phyloP scores from a whole-genome alignment of 2,797 vertebrate genomes.

The Hephaestus fuliginosus region DNA sequence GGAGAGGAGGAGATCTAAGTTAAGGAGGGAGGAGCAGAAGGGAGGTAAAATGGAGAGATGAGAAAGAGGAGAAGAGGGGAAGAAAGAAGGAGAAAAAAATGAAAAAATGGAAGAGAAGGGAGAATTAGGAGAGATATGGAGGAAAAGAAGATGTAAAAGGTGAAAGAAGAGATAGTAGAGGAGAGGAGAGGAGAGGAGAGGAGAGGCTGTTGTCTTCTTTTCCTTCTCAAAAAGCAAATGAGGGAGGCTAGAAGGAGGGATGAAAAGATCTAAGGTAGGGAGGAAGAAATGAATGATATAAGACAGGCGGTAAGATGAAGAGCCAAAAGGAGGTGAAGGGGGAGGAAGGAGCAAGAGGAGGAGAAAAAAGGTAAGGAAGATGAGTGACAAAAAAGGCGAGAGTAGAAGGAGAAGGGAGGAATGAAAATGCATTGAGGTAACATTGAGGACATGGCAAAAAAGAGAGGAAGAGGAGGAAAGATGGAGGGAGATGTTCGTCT shows the following conservation, averaged over 20 bases:
- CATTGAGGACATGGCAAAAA: neutral
- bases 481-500: neutral
- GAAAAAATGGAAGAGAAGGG: too few relatives aligned
- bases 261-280: slow-evolving; percentile 1
- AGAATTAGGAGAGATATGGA: too few relatives aligned
- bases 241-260: neutral
- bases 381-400: neutral
- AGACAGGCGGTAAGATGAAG: neutral
- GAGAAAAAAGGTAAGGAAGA: neutral
- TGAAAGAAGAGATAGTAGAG: too few relatives aligned
- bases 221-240: neutral
- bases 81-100: too few relatives aligned
- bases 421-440: neutral
- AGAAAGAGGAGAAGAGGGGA: too few relatives aligned
- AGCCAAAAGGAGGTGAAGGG: neutral
- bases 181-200: slow-evolving; percentile 13
- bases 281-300: neutral
- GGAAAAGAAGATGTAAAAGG: too few relatives aligned
- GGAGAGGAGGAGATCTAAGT: too few relatives aligned
- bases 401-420: neutral
- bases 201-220: neutral
- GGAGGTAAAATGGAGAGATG: too few relatives aligned
- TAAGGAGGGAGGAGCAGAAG: too few relatives aligned
- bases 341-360: neutral
- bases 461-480: neutral